Evolutionary conservation across 30 jellyfish, hydroid and myxozoan species (phyloP), one percentile per base, ranked within the genome.

Genomic region (Chironex yamaguchii): DNA sequence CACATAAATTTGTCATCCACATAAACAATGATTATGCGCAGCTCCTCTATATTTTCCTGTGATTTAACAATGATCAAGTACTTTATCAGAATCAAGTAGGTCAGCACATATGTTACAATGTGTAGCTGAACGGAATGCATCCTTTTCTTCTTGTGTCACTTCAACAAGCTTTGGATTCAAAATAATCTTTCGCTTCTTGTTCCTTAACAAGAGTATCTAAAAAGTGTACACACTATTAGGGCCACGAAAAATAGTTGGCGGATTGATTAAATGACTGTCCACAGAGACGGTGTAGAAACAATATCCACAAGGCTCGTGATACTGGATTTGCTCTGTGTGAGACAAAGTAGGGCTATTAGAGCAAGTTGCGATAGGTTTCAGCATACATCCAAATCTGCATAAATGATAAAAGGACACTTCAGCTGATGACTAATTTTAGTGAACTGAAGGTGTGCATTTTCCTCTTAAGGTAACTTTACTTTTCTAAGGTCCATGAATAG

Each of bases 1-100:
- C 90, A 80, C 48, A 62, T 70, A 49, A 89, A 80, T 32, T 83
- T 81, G 2, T 71, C 81, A 78, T 3, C 83, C 83, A 51, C 75
- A 28, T 20, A 67, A 67, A 32, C 93, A 82, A 25, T 67, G 34
- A 49, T 34, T 25, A 52, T 82, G 93, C 1, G 93, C 93, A 4
- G 93, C 51, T 27, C 93, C 88, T 52, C 87, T 42, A 87, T 66
- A 82, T 67, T 69, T 68, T 6, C 93, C 95, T 0, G 90, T 70
- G 28, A 84, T 36, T 22, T 84, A 89, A 29, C 64, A 52, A 62
- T 84, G 90, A 75, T 84, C 95, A 3, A 83, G 72, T 2, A 34
- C 91, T 35, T 34, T 29, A 49, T 80, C 58, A 0, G 52, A 83
- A 51, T 67, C 33, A 63, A 34, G 36, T 70, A 17, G 20, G 34